Base-by-base conservation (phyloP, 2,797 vertebrate species). In the Lemur catta region DNA sequence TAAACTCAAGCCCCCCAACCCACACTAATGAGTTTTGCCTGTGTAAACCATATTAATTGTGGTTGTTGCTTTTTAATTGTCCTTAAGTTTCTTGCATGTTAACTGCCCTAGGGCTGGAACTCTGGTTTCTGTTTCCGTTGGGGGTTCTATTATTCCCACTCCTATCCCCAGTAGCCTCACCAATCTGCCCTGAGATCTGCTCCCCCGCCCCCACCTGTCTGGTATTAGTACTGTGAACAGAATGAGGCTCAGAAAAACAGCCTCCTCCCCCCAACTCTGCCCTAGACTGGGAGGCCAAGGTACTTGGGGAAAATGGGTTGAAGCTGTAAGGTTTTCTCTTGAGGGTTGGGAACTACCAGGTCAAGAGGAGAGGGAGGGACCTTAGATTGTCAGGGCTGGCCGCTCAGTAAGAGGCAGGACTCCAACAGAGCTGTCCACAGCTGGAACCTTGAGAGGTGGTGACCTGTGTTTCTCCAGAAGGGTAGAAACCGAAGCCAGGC, bases 21-120 rank as follows among this genome's bases (percentile, higher is more conserved):
- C 84, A 71, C 93, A 92, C 82, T 97, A 98, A 97, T 93, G 97
- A 97, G 95, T 71, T 97, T 81, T 95, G 91, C 96, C 94, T 95
- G 96, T 94, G 91, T 96, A 97, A 94, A 96, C 96, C 48, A 0
- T 78, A 71, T 97, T 96, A 95, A 95, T 97, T 93, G 96, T 95
- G 91, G 71, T 91, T 74, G 95, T 89, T 97, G 93, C 89, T 90
- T 97, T 97, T 96, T 95, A 97, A 96, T 97, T 91, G 86, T 97
- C 89, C 91, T 97, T 96, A 89, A 85, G 71, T 93, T 94, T 84
- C 93, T 97, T 52, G 43, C 84, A 69, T 59, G 84, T 79, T 96
- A 50, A 97, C 79, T 84, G 88, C 96, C 95, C 43, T 13, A 24
- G 86, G 96, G 93, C 93, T 94, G 91, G 88, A 89, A 89, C 93